phyloP scores from a whole-genome alignment of 2,113 vertebrate genomes.

The Ameiurus melas region DNA sequence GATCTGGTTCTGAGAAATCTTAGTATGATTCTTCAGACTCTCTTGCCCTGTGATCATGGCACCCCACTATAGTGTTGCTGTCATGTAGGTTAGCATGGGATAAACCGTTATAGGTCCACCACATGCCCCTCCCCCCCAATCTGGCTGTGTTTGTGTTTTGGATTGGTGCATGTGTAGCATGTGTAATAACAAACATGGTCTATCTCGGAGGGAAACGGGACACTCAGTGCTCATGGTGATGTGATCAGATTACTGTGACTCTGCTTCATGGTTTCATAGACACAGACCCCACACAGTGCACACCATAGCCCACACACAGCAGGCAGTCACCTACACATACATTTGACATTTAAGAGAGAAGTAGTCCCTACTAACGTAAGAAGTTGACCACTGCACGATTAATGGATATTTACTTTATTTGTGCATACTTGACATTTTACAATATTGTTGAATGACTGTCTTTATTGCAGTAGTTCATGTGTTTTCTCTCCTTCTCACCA shows the following conservation, averaged over 20 bases:
- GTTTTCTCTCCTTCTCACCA: constrained; percentile 59
- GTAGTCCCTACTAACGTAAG: neutral
- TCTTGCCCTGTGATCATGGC: constrained; percentile 7
- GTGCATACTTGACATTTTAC: neutral
- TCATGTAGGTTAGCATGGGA: constrained; percentile 29
- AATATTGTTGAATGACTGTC: neutral
- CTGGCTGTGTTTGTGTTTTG: constrained; percentile 46
- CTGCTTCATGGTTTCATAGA: constrained; percentile 41
- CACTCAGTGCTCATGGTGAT: constrained; percentile 41
- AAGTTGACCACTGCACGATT: neutral
- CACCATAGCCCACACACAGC: constrained; percentile 41
- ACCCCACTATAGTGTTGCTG: neutral
- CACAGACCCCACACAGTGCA: constrained; percentile 51
- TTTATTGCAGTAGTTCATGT: neutral
- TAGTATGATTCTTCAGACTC: neutral
- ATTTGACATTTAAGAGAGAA: neutral
- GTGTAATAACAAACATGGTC: constrained; percentile 50
- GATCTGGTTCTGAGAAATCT: neutral
- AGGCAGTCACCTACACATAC: neutral
- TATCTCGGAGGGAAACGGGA: constrained; percentile 47
- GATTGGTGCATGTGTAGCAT: constrained; percentile 22
- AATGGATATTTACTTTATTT: constrained; percentile 21
- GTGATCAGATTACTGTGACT: constrained; percentile 48
- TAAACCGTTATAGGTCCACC: constrained; percentile 17
- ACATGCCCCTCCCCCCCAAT: neutral